Evolutionary conservation across 2,113 vertebrate genomes (phyloP).

Genomic region (Chaetura pelagica): DNA sequence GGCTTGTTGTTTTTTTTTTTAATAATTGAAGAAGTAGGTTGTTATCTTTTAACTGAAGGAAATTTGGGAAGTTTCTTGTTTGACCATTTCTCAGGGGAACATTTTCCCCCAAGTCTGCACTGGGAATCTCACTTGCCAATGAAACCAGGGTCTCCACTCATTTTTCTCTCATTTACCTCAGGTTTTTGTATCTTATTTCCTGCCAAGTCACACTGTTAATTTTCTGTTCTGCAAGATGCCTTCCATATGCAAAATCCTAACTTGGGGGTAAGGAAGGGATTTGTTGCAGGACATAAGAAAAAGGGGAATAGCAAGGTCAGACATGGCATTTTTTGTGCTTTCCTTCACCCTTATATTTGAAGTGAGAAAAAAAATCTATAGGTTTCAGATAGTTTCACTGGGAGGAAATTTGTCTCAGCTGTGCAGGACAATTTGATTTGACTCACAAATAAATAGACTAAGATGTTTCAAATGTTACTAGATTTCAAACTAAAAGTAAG

Average conservation of each 20-base stretch:
- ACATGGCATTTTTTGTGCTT: neutral
- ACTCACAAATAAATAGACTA: accelerated
- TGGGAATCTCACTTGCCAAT: neutral
- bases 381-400: neutral
- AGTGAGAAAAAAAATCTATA: neutral
- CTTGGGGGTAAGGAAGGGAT: neutral
- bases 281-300: neutral
- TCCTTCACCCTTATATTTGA: neutral
- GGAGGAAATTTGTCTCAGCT: neutral
- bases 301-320: neutral
- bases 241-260: neutral
- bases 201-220: neutral
- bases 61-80: neutral
- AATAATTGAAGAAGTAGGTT: neutral
- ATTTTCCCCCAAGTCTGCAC: neutral
- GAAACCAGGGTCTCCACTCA: neutral
- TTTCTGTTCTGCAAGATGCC: neutral
- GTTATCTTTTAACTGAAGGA: neutral
- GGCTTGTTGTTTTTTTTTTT: too few relatives aligned
- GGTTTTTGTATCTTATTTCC: neutral
- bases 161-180: neutral
- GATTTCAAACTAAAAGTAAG: neutral
- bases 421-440: neutral
- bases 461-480: neutral
- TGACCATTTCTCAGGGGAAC: neutral